Base-by-base conservation (phyloP, 1,140 invertebrate species). In the Philaenus spumarius region DNA sequence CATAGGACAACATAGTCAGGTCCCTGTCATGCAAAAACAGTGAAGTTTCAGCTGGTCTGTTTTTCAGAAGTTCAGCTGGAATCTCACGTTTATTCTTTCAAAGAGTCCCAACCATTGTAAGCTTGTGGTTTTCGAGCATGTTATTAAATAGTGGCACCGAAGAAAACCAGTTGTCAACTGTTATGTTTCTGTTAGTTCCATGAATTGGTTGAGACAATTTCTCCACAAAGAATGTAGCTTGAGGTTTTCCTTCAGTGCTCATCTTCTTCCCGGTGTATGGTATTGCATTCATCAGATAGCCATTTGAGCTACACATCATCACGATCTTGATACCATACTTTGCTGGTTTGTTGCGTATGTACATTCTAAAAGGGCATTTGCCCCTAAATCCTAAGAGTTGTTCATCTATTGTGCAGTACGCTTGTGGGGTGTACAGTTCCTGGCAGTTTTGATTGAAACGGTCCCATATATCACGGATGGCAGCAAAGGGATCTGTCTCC, bases 401-500 rank as follows among this genome's bases (percentile, higher is more conserved):
- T 61, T 76, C 72, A 63, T 75, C 73, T 26, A 75, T 70, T 9
- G 68, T 70, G 1, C 66, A 55, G 58, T 63, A 67, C 60, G 69
- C 62, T 54, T 66, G 52, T 14, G 43, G 53, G 23, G 48, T 54
- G n/a, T n/a, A n/a, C n/a, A n/a, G n/a, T n/a, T n/a, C n/a, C n/a
- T 37, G 42, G 37, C 51, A 60, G 20, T 55, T 40, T 30, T 17
- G 7, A 26, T 30, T 57, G 47, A 63, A 66, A 14, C 14, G 11
- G 37, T 61, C 53, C 54, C 60, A 63, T 45, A 62, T 46, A 24
- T 63, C 61, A 23, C 60, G 39, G 26, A 63, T 42, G 35, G 65
- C 17, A 17, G 62, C 62, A 12, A 66, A 61, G 55, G 55, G 60
- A 50, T 62, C 62, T 23, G 17, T 15, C 12, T 56, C 39, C 53